Conservation (phyloP, 2,888 invertebrate species). For the Orthosia incerta region DNA sequence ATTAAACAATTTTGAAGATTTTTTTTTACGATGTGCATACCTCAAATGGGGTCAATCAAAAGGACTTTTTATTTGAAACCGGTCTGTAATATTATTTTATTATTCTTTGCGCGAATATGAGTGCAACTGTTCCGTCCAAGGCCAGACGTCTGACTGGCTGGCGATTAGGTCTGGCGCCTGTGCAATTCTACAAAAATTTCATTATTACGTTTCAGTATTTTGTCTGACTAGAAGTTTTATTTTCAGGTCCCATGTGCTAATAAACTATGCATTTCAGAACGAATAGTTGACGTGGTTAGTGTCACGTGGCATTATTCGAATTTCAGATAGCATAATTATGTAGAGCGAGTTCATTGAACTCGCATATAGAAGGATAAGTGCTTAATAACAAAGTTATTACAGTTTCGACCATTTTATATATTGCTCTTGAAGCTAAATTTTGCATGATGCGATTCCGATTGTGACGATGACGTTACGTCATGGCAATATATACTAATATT, state of each 20-base stretch:
- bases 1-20: not conserved
- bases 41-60: not conserved
- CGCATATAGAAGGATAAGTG: not conserved
- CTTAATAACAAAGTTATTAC: not conserved
- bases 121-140: constrained; percentile 3
- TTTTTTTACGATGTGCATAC: not conserved
- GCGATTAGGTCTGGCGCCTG: not conserved
- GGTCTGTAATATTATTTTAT: not conserved
- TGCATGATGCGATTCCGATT: not conserved
- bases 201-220: not conserved
- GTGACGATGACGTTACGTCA: no score
- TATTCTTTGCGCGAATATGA: not conserved
- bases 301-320: not conserved
- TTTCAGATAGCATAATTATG: no score
- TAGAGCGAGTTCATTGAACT: not conserved
- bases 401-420: not conserved
- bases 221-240: not conserved
- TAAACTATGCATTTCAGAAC: not conserved
- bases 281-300: not conserved
- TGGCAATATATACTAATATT: no score
- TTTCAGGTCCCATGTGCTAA: not conserved
- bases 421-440: not conserved
- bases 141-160: constrained; percentile 9
- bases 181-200: not conserved
- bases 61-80: not conserved